These are phyloP conservation scores for Orientallactaga sibirica DNA, from an alignment of 2,797 vertebrate genomes.

Conservation along the genomic window DNA sequence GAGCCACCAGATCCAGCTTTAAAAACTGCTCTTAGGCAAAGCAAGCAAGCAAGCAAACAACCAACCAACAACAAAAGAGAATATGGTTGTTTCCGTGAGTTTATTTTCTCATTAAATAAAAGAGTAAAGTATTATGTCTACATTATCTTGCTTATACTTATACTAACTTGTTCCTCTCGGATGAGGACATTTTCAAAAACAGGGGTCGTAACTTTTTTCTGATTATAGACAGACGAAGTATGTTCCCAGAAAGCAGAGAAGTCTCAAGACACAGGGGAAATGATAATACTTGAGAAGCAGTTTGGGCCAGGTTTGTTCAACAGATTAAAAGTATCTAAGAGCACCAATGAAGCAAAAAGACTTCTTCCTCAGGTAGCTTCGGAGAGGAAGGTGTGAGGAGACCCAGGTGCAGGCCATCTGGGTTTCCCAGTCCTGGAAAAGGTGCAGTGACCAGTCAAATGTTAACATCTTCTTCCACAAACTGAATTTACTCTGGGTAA, in stretches of 20 bases:
- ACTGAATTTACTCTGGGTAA: conserved; percentile 61
- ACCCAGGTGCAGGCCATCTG: background rate
- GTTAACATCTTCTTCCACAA: background rate
- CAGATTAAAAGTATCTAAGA: background rate
- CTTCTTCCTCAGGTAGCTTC: background rate
- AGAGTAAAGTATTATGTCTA: background rate
- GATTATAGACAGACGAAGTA: background rate
- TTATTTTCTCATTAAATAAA: conserved; percentile 29
- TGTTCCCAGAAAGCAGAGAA: background rate
- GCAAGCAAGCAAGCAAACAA: no score
- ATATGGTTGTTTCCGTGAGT: background rate
- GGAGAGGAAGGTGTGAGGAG: background rate
- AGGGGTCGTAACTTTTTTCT: conserved; percentile 24
- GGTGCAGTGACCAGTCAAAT: conserved; percentile 27
- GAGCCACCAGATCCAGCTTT: no score
- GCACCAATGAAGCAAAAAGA: conserved; percentile 3
- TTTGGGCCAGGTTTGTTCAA: background rate
- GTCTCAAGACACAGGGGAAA: background rate
- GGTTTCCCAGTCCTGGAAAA: background rate
- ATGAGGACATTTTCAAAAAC: conserved; percentile 26
- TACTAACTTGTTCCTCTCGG: background rate
- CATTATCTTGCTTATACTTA: background rate
- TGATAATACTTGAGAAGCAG: background rate
- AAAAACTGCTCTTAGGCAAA: no score
- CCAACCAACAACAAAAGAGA: background rate